Evolutionary conservation across 92 coral and sea anemone genomes (phyloP).

Genomic region (Porites cylindrica): DNA sequence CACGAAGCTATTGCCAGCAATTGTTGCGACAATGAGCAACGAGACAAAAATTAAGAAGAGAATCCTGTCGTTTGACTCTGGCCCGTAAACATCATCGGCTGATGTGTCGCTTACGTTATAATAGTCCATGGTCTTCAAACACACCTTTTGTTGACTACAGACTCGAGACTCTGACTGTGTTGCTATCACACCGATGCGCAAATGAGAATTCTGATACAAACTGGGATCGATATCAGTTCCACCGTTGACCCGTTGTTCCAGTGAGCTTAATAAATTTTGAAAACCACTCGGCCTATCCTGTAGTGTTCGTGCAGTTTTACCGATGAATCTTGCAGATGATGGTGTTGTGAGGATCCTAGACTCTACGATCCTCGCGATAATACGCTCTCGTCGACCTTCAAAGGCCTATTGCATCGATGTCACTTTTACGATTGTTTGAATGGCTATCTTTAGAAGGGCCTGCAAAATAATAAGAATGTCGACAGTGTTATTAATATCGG

Average conservation of each 20-base stretch:
- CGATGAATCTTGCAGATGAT: no score
- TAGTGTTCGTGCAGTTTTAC: no score
- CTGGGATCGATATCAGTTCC: no score
- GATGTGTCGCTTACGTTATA: constrained; percentile 14
- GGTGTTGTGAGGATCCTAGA: no score
- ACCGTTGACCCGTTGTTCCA: no score
- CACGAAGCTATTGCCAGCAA: constrained; percentile 80
- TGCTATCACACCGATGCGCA: no score
- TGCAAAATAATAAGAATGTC: not conserved
- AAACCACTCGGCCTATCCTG: no score
- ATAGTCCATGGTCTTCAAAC: not conserved
- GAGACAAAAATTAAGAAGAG: constrained; percentile 60
- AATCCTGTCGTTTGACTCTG: constrained; percentile 14
- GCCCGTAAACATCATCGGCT: constrained; percentile 6
- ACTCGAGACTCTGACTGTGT: no score
- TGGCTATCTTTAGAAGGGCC: not conserved
- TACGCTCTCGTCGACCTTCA: no score
- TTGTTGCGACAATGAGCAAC: constrained; percentile 73
- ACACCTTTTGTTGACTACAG: not conserved
- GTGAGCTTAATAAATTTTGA: no score
- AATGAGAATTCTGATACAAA: no score
- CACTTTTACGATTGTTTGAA: not conserved
- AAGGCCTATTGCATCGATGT: not conserved
- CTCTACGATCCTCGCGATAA: no score
- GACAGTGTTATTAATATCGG: not conserved